Evolutionary conservation across 2,113 vertebrate genomes (phyloP).

Genomic region (Daubentonia madagascariensis): DNA sequence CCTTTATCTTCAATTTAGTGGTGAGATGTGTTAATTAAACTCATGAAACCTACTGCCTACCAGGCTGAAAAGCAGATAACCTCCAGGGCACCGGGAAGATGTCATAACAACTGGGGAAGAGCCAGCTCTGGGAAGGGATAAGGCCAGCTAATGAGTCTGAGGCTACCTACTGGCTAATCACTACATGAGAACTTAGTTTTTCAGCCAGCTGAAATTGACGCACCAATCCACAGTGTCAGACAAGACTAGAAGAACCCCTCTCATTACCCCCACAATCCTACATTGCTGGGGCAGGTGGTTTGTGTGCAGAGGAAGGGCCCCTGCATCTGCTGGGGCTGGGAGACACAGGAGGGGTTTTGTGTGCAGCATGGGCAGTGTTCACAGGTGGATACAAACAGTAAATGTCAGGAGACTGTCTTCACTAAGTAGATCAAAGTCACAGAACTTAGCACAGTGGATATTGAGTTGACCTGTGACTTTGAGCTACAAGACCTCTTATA

Average conservation of each 20-base stretch:
- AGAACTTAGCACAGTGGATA: neutral
- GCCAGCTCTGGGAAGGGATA: neutral
- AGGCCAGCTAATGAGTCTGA: neutral
- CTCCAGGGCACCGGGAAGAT: neutral
- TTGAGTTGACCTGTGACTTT: neutral
- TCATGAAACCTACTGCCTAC: neutral
- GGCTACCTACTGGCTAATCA: neutral
- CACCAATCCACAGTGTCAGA: no score
- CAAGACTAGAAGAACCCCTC: no score
- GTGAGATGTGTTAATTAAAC: slow-evolving; percentile 13
- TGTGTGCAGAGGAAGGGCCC: neutral
- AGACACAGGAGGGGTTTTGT: neutral
- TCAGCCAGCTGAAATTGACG: neutral
- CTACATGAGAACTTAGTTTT: neutral
- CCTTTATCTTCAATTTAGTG: slow-evolving; percentile 32
- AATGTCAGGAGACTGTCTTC: neutral
- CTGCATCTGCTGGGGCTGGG: neutral
- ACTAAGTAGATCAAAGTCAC: neutral
- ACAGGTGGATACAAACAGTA: neutral
- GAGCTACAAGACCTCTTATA: neutral
- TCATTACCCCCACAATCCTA: neutral
- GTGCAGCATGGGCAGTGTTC: neutral
- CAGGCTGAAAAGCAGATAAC: neutral
- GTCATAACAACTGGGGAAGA: neutral
- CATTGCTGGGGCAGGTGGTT: neutral